Base-by-base conservation (phyloP, 2,888 invertebrate species). In the Pollenia labialis region DNA sequence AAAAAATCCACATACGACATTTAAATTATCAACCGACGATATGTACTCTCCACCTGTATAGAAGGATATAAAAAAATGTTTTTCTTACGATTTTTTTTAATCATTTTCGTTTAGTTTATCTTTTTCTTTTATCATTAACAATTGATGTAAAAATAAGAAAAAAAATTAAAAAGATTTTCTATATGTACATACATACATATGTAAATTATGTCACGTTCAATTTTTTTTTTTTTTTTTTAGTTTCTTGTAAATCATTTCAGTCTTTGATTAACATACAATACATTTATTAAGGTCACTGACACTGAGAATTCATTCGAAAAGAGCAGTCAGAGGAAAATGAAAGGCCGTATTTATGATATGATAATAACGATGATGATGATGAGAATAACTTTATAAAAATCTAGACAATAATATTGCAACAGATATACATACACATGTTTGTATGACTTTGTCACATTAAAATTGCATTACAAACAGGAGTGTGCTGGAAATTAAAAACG, bases 251-350 rank as follows among this genome's bases (percentile, higher is more conserved):
- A 80, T 74, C 56, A 64, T 72, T 81, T 81, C 56, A 56, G 80
- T 71, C 82, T 72, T 84, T 86, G 86, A 86, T 86, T 86, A 83
- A 68, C 80, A 83, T 48, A 86, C 80, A 86, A 83, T 82, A 75
- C 62, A 48, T 79, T 81, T 76, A 83, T 86, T 86, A 83, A 86
- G 83, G 86, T 86, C 83, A 86, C 83, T 86, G 86, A 86, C 86
- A 81, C 56, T 71, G 64, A 80, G 75, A 86, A 79, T 77, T 56
- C 12, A 42, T 56, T 12, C 16, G 10, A 40, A 56, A 44, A 62
- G 18, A 50, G 18, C 42, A 68, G 44, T 46, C 14, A 23, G 12
- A 12, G 80, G n/a, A 56, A 74, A 62, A 54, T 54, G 56, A 42
- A 50, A 56, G 58, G 56, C 40, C 54, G 23, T 58, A 32, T 4